phyloP scores from a whole-genome alignment of 2,797 vertebrate species.

The Enteromius trimaculatus region DNA sequence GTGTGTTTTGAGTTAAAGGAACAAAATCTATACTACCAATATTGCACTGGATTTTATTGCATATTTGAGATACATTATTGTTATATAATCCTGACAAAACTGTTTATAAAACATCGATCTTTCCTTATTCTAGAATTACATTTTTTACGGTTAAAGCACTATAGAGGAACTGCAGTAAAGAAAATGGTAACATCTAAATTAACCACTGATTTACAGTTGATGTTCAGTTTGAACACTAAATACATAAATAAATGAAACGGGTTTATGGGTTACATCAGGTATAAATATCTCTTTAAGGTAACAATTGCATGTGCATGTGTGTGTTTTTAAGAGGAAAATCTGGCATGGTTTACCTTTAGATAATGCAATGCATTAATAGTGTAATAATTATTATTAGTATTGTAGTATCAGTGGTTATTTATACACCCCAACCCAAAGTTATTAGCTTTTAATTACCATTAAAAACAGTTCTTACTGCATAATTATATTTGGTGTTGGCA shows the following conservation, averaged over 20 bases:
- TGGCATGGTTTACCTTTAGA: not conserved
- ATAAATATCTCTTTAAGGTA: not conserved
- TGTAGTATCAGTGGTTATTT: not conserved
- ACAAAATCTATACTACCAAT: not conserved
- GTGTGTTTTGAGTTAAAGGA: not conserved
- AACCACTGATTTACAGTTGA: not conserved
- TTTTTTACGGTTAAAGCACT: not conserved
- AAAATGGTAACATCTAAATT: not conserved
- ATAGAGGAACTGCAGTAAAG: not conserved
- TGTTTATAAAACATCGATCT: not conserved
- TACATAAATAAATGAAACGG: not conserved
- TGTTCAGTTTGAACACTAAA: not conserved
- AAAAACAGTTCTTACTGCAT: not conserved
- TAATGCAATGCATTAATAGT: too few species aligned
- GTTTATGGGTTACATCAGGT: not conserved
- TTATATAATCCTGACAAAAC: not conserved
- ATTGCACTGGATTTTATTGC: not conserved
- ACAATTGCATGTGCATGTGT: not conserved
- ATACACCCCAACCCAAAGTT: not conserved
- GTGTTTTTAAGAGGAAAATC: not conserved
- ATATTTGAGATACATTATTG: not conserved
- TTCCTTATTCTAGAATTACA: not conserved
- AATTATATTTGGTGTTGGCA: constrained; percentile 9
- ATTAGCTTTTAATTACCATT: not conserved
- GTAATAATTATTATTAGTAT: not conserved